Base-by-base conservation (phyloP, 2,113 vertebrate genomes). In the Pterocles orientalis region DNA sequence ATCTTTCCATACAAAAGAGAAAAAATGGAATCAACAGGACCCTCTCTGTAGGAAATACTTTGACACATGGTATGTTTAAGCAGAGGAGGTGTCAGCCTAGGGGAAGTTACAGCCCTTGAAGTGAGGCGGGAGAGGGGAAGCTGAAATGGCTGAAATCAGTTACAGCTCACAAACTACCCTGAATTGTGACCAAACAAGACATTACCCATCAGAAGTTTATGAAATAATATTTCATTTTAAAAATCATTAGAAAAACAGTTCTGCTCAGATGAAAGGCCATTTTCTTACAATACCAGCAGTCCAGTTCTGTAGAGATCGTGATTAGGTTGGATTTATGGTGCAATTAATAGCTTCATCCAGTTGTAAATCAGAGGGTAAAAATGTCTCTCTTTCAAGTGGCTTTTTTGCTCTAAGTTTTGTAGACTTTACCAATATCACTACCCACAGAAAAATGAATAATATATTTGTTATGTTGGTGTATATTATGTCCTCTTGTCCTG, bases 281-380 rank as follows among this genome's bases (percentile, higher is more conserved):
- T 94, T 92, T 77, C 56, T 47, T 72, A 53, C 9, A 70, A 71
- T 25, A 86, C 6, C 21, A 90, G 47, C 60, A 87, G 60, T 61
- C 85, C 29, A 80, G 18, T 65, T 71, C 43, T 69, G 2, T 58
- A 77, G 39, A 91, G 29, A 91, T 84, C 78, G 88, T 92, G 12
- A 92, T 82, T 33, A 62, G 14, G 25, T 88, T 80, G 90, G 92
- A 73, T 93, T 87, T 90, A 90, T 62, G 65, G 24, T 95, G 50
- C 29, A 77, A 39, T 72, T 95, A 84, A 84, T 58, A 84, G 31
- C 43, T 84, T 82, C 66, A 93, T 93, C 33, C 53, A 29, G 36
- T 65, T 92, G 69, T 82, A 95, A 92, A 94, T 77, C 36, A 70
- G 48, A 77, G 19, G 41, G n/a, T 80, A 18, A 82, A 88, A 95